Conservation (phyloP, 2,797 vertebrate genomes). For the Manis crassicaudata region DNA sequence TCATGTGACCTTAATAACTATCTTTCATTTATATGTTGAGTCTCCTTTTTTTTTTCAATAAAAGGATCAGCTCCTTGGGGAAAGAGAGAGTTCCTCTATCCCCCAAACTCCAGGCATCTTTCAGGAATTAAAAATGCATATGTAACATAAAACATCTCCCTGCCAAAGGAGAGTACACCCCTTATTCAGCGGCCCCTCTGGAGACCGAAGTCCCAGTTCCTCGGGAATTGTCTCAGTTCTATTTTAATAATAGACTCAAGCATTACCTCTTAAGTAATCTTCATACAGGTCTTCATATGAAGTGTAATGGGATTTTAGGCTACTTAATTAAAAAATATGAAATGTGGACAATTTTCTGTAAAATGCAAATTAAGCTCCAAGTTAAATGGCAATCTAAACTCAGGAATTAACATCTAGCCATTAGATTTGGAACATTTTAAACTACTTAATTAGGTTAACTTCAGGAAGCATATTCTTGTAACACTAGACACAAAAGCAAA, state of each 20-base stretch:
- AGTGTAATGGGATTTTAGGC: background rate
- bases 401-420: background rate
- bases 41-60: background rate
- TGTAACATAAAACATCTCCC: background rate
- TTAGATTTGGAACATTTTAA: background rate
- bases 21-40: background rate
- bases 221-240: background rate
- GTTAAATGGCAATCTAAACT: background rate
- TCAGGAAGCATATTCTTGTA: background rate
- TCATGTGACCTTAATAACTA: background rate
- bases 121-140: background rate
- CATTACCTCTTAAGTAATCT: background rate
- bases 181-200: background rate
- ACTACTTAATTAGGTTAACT: background rate
- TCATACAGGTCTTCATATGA: background rate
- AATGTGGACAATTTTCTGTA: background rate
- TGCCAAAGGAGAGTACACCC: background rate
- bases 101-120: background rate
- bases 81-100: background rate
- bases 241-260: background rate
- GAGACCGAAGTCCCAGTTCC: background rate
- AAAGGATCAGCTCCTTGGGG: background rate
- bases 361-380: background rate
- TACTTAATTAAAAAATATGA: background rate
- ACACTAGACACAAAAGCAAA: background rate